Percentiles rank a stretch among this genome's conserved stretches.
Evolutionary conservation across 2,797 vertebrate species (phyloP).

Genomic region (Danio tinwini): DNA sequence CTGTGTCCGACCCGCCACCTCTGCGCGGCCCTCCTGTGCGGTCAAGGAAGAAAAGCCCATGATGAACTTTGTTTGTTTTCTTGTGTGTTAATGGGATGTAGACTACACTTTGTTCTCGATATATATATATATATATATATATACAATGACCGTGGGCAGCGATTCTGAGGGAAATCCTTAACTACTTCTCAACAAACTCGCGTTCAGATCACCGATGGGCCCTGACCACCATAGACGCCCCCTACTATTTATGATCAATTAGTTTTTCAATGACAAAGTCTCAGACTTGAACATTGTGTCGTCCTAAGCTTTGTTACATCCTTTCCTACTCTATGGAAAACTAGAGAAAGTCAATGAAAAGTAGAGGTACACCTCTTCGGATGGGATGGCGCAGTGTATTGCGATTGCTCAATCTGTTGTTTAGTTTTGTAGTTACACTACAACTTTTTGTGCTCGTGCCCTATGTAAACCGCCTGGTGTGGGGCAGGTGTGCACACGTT

Average conservation of each 20-base stretch:
- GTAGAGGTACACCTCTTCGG: slow-evolving; percentile 6
- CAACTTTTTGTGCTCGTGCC: slow-evolving; percentile 14
- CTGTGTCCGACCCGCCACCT: slow-evolving; percentile 90
- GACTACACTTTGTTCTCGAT: neutral
- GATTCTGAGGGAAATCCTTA: slow-evolving; percentile 35
- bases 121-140: no score
- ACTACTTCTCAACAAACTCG: slow-evolving; percentile 20
- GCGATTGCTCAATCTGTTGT: slow-evolving; percentile 22
- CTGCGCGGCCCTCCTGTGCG: slow-evolving; percentile 92
- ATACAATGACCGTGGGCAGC: neutral
- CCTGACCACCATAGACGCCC: neutral
- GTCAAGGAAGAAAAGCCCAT: slow-evolving; percentile 55
- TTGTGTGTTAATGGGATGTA: slow-evolving; percentile 7
- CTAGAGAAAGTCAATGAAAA: slow-evolving; percentile 32
- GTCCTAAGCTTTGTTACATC: neutral
- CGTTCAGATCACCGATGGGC: neutral
- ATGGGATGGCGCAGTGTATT: slow-evolving; percentile 1
- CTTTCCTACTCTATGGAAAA: neutral
- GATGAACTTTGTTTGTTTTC: neutral
- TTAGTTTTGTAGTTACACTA: slow-evolving; percentile 14
- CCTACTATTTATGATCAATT: neutral
- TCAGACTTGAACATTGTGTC: neutral
- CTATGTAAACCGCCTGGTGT: slow-evolving; percentile 16
- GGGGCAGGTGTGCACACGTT: slow-evolving; percentile 76
- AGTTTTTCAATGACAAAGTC: neutral